phyloP scores from a whole-genome alignment of 2,797 vertebrate genomes.

The Onychomys torridus region DNA sequence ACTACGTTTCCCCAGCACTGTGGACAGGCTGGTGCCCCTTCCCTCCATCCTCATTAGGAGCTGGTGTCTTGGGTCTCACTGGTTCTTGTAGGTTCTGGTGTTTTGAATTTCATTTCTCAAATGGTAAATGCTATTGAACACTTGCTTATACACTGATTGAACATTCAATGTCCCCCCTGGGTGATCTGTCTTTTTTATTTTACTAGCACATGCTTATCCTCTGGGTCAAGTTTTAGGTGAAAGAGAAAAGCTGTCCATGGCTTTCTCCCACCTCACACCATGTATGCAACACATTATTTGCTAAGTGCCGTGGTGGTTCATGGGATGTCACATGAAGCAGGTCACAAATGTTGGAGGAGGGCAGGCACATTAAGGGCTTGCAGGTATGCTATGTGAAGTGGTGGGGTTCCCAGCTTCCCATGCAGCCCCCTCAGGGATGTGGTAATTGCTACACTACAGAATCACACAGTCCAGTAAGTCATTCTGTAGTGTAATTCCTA shows the following conservation, averaged over 20 bases:
- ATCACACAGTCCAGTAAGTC: neutral
- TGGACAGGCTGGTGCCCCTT: neutral
- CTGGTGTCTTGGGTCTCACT: neutral
- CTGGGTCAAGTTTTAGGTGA: neutral
- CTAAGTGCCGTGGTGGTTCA: neutral
- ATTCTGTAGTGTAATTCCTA: neutral
- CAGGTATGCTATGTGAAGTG: neutral
- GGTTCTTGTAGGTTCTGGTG: rapidly evolving
- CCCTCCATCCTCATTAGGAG: neutral
- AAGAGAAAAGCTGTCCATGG: neutral
- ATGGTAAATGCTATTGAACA: neutral
- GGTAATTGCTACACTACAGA: neutral
- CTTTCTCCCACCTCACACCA: rapidly evolving
- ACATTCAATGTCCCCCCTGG: neutral
- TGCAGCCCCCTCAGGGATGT: neutral
- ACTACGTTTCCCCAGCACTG: neutral
- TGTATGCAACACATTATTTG: neutral
- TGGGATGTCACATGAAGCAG: neutral
- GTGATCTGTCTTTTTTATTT: neutral
- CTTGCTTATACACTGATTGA: neutral
- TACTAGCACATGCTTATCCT: neutral
- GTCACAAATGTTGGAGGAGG: neutral
- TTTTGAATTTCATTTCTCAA: neutral
- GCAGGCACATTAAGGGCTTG: neutral
- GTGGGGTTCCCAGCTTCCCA: neutral